Base-by-base conservation (phyloP, 2,888 invertebrate genomes). In the Mesorhabditis spiculigera region DNA sequence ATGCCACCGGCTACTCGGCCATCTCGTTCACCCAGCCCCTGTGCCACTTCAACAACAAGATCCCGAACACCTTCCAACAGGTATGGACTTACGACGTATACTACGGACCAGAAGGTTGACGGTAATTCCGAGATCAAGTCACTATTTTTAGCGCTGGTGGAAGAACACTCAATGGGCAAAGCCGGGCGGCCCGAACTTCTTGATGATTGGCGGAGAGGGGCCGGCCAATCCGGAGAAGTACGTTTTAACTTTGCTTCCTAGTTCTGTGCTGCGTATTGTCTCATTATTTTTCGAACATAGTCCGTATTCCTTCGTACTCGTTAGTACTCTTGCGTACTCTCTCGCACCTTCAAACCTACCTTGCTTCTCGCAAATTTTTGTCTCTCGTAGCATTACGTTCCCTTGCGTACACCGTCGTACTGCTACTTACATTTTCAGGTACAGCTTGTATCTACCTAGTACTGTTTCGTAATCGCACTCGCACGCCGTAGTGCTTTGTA, bases 191-290 rank as follows among this genome's bases (percentile, higher is more conserved):
- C 93, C 94, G 0, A 90, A 93, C 41, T 95, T 96, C 86, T 87
- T 96, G 10, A 92, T 93, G 93, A 93, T 96, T 81, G 94, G 94
- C 0, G 95, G 95, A 4, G 95, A 95, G 88, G 94, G 74, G 4
- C 73, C 73, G 41, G 78, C 74, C 43, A n/a, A 8, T 50, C 58
- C 58, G n/a, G 58, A 10, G n/a, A 50, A 50, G 58, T 50, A n/a
- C 1, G 58, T 50, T 28, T 28, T 28, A 28, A 3, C 3, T 1
- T 3, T 3, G 28, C 28, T 28, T 28, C 28, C 28, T 28, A 28
- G n/a, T n/a, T n/a, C n/a, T n/a, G n/a, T n/a, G n/a, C n/a, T n/a
- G n/a, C n/a, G n/a, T n/a, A n/a, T n/a, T n/a, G n/a, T n/a, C n/a
- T n/a, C n/a, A n/a, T n/a, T n/a, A n/a, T n/a, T n/a, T n/a, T n/a